Evolutionary conservation across 2,797 vertebrate genomes (phyloP).

Genomic region (Scarus forsteni): DNA sequence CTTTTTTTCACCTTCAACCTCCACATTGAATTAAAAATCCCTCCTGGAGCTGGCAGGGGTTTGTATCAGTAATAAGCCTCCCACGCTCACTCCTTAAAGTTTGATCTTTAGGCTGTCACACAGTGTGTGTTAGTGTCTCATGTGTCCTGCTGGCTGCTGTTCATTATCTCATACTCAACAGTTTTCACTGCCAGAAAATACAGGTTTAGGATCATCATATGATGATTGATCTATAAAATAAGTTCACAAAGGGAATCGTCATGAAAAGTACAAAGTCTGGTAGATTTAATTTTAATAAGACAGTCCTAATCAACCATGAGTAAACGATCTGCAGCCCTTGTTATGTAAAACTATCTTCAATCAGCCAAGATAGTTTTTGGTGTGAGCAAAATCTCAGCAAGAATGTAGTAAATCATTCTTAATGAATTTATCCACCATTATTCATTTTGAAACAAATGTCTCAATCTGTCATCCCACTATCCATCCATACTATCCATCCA

Average conservation of each 20-base stretch:
- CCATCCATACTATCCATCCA: too few relatives aligned
- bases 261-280: too few relatives aligned
- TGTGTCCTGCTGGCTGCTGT: neutral
- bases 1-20: slow-evolving; percentile 4
- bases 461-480: too few relatives aligned
- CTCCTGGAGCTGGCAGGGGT: slow-evolving; percentile 6
- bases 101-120: slow-evolving; percentile 39
- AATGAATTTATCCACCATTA: too few relatives aligned
- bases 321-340: too few relatives aligned
- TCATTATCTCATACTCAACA: slow-evolving; percentile 1
- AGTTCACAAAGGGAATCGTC: neutral
- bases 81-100: slow-evolving; percentile 17
- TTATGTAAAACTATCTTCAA: too few relatives aligned
- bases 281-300: too few relatives aligned
- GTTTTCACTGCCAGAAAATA: slow-evolving; percentile 9
- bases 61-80: slow-evolving; percentile 25
- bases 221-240: neutral
- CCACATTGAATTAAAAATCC: neutral
- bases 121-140: neutral
- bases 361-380: too few relatives aligned
- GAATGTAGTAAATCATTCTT: too few relatives aligned
- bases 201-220: neutral
- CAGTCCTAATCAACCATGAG: too few relatives aligned
- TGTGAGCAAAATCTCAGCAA: too few relatives aligned
- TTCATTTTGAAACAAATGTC: too few relatives aligned